A percentile compares a stretch with the other conserved stretches of the same genome.
These are phyloP conservation scores for Apocrypta bakeri DNA, from an alignment of 1,140 invertebrate genomes.

Conservation along the genomic window DNA sequence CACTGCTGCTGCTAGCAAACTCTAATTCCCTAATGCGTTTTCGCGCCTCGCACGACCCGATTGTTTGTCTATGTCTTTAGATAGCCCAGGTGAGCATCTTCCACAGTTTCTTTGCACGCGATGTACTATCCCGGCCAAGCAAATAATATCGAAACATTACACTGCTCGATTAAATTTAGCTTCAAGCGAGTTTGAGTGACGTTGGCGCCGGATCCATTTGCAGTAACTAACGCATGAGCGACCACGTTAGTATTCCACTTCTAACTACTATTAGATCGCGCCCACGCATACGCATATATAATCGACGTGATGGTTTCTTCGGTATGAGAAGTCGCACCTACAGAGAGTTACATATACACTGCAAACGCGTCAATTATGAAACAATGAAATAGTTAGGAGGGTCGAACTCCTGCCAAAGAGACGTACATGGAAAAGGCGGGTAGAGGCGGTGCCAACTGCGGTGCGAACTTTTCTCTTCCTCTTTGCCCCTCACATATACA, in stretches of 20 bases:
- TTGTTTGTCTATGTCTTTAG: neutral
- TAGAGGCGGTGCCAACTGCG: constrained; percentile 63
- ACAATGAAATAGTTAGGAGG: constrained; percentile 70
- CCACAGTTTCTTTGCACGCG: neutral
- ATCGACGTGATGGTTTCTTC: too few species aligned
- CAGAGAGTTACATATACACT: constrained; percentile 2
- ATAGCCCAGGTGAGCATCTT: neutral
- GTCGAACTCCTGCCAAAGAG: constrained; percentile 24
- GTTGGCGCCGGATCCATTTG: too few species aligned
- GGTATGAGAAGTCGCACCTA: too few species aligned
- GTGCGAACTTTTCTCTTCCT: constrained; percentile 61
- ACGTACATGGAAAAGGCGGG: neutral
- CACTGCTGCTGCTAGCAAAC: constrained; percentile 34
- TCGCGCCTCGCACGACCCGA: neutral
- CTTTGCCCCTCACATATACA: neutral
- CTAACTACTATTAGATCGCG: too few species aligned
- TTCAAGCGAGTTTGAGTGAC: neutral
- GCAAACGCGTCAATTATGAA: constrained; percentile 69
- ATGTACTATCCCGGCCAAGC: neutral
- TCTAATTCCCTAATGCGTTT: constrained; percentile 56
- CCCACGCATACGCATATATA: too few species aligned
- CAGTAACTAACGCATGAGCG: too few species aligned
- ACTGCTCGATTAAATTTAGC: neutral
- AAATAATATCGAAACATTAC: neutral
- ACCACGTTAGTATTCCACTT: too few species aligned